phyloP scores from a whole-genome alignment of 1,140 invertebrate genomes.

The Drosophila tristis region DNA sequence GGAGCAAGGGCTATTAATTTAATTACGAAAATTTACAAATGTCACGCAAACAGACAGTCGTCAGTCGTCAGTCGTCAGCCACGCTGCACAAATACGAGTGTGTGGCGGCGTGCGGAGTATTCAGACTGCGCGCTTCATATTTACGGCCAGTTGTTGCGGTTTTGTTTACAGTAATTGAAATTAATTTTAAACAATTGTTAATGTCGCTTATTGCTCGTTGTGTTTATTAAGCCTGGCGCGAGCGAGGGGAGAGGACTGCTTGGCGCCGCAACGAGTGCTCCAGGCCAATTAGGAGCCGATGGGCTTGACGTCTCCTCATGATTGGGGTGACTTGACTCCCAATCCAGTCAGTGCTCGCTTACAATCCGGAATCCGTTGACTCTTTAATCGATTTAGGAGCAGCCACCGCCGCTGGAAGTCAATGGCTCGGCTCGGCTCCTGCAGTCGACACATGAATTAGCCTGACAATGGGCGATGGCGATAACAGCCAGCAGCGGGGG shows the following conservation, averaged over 20 bases:
- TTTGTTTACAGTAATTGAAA: conserved; percentile 64
- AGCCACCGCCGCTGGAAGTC: conserved; percentile 4
- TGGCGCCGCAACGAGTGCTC: too few relatives aligned
- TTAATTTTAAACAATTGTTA: conserved; percentile 50
- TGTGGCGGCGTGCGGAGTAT: not conserved
- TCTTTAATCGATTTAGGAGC: conserved; percentile 78
- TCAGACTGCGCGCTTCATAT: conserved; percentile 17
- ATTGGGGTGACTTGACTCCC: too few relatives aligned
- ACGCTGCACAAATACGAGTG: not conserved
- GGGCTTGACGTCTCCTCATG: conserved; percentile 15
- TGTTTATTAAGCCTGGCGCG: too few relatives aligned
- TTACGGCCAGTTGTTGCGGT: conserved; percentile 56
- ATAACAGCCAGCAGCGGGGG: conserved; percentile 37
- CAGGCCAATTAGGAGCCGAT: not conserved
- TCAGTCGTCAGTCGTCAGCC: too few relatives aligned
- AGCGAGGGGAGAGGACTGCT: too few relatives aligned
- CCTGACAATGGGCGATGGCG: conserved; percentile 63
- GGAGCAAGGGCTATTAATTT: conserved; percentile 47
- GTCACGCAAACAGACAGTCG: conserved; percentile 3
- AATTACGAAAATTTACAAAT: conserved; percentile 60
- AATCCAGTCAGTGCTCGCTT: conserved; percentile 9
- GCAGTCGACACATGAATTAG: conserved; percentile 80
- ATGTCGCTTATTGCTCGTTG: conserved; percentile 2
- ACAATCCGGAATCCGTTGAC: conserved; percentile 52
- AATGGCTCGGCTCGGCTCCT: conserved; percentile 49